Evolutionary conservation across 2,113 vertebrate species (phyloP).

Genomic region (human (Homo sapiens)): GRCh38 chr3:145949501-145950000

Average conservation of each 20-base stretch:
- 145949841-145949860: background rate
- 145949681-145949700: background rate
- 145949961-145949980: background rate
- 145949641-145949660: too few species aligned
- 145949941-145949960: background rate
- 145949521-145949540: background rate
- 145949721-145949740: background rate
- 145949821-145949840: background rate
- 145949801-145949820: background rate
- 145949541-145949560: background rate
- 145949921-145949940: background rate
- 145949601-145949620: background rate
- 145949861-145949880: slow-evolving; percentile 14
- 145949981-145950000: slow-evolving; percentile 18
- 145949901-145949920: background rate
- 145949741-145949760: background rate
- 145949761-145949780: background rate
- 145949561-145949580: background rate
- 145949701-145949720: background rate
- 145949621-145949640: too few species aligned
- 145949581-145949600: background rate
- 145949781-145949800: background rate
- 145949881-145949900: background rate
- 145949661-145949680: background rate
- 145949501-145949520: background rate